Base-by-base conservation (phyloP, 2,797 vertebrate species). In the Rhinogobio ventralis region DNA sequence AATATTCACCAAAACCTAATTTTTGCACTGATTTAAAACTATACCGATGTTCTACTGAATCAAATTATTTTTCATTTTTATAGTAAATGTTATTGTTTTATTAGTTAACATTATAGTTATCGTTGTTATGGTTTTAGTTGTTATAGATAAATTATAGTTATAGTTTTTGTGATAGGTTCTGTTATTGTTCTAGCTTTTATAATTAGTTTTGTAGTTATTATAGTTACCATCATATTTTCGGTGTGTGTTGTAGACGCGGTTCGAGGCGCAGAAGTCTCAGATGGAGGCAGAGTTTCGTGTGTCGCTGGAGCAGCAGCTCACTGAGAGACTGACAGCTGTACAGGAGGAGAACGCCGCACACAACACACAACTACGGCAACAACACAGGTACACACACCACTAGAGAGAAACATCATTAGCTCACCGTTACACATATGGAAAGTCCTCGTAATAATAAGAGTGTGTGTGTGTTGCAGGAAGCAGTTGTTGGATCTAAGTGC, bases 261-360 rank as follows among this genome's bases (percentile, higher is more conserved):
- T 85, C 6, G 95, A 95, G 79, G 92, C 94, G 0, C 94, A 95
- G 90, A 90, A 92, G 80, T 91, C 94, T 53, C 93, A 95, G 86
- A 86, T 95, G 88, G 94, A 95, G 86, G 94, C 94, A 0, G 94
- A 95, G 84, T 87, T 94, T 87, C 91, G 92, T 25, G 86, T 95
- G 68, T 91, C 89, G 2, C 82, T 95, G 76, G 94, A 96, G 76
- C 94, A 94, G 85, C 91, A 84, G 84, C 90, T 95, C 89, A 93
- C 93, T 0, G 94, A 96, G 79, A 88, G 91, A 36, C 87, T 95
- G 75, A 90, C 91, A 0, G 82, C 90, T 51, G 87, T 93, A 1
- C 95, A 95, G 42, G 93, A 95, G 85, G 95, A 92, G 68, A 93
- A 92, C 80, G 45, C 90, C 5, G 90, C 89, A 1, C 93, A 93